Evolutionary conservation across 2,797 vertebrate genomes (phyloP).

Genomic region (Lindbergichthys nudifrons): DNA sequence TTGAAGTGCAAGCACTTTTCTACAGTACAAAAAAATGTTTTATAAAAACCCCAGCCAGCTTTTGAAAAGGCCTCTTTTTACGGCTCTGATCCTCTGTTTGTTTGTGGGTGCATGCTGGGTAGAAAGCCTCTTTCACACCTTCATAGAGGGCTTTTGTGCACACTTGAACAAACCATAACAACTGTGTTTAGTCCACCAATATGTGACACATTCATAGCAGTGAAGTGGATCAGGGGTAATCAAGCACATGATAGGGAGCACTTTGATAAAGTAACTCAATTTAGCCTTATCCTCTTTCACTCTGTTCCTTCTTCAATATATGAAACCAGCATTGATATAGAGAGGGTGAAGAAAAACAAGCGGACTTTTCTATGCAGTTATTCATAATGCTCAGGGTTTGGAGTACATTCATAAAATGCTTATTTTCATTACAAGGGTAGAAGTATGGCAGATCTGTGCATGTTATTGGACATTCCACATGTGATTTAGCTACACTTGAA

Average conservation of each 20-base stretch:
- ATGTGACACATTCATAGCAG: not conserved
- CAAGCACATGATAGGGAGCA: not conserved
- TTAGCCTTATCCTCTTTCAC: not conserved
- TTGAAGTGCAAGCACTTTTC: conserved; percentile 58
- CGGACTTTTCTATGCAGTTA: not conserved
- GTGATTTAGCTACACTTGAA: not conserved
- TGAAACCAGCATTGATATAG: not conserved
- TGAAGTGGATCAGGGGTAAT: conserved; percentile 8
- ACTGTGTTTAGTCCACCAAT: conserved; percentile 49
- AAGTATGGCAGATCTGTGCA: not conserved
- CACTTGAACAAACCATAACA: conserved; percentile 43
- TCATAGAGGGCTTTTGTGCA: conserved; percentile 61
- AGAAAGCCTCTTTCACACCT: conserved; percentile 65
- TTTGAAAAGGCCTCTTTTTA: conserved; percentile 42
- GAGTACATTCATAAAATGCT: not conserved
- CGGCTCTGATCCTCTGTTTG: conserved; percentile 66
- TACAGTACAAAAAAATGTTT: conserved; percentile 4
- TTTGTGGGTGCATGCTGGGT: conserved; percentile 49
- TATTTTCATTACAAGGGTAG: not conserved
- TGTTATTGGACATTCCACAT: not conserved
- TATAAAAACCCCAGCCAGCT: not conserved
- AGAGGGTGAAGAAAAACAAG: not conserved
- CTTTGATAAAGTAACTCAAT: conserved; percentile 18
- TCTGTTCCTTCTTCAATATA: not conserved
- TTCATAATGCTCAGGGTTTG: not conserved